Evolutionary conservation across 2,888 invertebrate species (phyloP).

Genomic region (Habroteleia sp.): DNA sequence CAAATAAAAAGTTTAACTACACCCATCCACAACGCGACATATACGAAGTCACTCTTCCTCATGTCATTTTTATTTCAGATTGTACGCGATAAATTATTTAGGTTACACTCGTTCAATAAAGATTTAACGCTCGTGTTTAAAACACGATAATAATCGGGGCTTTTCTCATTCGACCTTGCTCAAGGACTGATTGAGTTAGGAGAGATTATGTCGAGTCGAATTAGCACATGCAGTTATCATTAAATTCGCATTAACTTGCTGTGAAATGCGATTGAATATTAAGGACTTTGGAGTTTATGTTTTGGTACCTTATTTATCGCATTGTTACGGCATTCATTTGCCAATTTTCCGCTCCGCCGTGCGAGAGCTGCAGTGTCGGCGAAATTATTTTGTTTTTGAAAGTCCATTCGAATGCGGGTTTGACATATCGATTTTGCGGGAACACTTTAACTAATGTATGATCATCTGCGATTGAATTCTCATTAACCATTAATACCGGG

Average conservation of each 20-base stretch:
- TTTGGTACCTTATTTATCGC: constrained; percentile 23
- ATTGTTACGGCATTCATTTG: constrained; percentile 14
- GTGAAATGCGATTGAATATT: constrained; percentile 34
- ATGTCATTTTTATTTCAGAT: constrained; percentile 5
- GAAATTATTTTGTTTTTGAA: not conserved
- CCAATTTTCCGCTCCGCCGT: not conserved
- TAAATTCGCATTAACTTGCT: constrained; percentile 38
- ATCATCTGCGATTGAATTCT: constrained; percentile 17
- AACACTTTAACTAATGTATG: constrained; percentile 11
- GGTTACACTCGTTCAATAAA: constrained; percentile 9
- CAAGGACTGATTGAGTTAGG: constrained; percentile 24
- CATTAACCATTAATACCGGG: no score
- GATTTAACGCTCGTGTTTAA: constrained; percentile 19
- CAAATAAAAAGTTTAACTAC: no score
- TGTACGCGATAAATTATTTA: constrained; percentile 4
- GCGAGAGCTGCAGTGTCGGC: not conserved
- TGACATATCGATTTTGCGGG: not conserved
- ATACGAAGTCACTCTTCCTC: constrained; percentile 5
- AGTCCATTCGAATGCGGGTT: not conserved
- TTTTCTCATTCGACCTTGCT: constrained; percentile 34
- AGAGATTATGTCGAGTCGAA: no score
- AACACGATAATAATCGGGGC: constrained; percentile 33
- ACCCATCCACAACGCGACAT: no score
- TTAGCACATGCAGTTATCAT: constrained; percentile 44
- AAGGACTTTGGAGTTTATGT: constrained; percentile 33